A percentile compares a stretch with the other conserved stretches of the same genome.
These are phyloP conservation scores for Atherinosoma microstoma DNA, from an alignment of 2,797 vertebrate species.

Conservation along the genomic window DNA sequence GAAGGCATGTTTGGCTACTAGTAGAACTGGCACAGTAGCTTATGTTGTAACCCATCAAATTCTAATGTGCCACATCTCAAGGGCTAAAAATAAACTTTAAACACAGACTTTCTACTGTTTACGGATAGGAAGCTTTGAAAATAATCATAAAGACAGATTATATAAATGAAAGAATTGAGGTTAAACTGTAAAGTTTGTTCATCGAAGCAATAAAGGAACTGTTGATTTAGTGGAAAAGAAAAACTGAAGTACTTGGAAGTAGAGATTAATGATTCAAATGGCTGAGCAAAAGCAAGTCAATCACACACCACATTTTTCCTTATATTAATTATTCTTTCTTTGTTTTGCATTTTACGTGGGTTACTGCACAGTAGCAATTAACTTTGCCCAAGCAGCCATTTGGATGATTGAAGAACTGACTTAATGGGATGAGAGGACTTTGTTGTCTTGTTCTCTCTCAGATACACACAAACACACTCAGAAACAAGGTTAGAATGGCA, in stretches of 20 bases:
- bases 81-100: background rate
- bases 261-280: constrained; percentile 51
- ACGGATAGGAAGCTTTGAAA: background rate
- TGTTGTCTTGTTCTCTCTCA: constrained; percentile 54
- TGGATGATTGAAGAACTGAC: constrained; percentile 72
- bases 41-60: background rate
- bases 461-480: constrained; percentile 15
- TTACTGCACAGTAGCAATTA: constrained; percentile 71
- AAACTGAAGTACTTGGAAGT: constrained; percentile 22
- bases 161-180: background rate
- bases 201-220: constrained; percentile 4
- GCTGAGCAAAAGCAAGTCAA: constrained; percentile 56
- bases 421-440: constrained; percentile 73
- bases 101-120: constrained; percentile 1
- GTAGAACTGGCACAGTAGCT: background rate
- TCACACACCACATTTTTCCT: constrained; percentile 60
- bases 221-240: constrained; percentile 6
- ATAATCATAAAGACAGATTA: background rate
- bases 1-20: background rate
- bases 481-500: constrained; percentile 39
- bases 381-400: constrained; percentile 71
- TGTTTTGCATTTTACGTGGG: constrained; percentile 63
- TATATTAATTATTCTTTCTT: constrained; percentile 66
- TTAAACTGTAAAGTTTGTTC: background rate
- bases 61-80: background rate